phyloP scores from a whole-genome alignment of 2,888 invertebrate species.

The Uropetala carovei region DNA sequence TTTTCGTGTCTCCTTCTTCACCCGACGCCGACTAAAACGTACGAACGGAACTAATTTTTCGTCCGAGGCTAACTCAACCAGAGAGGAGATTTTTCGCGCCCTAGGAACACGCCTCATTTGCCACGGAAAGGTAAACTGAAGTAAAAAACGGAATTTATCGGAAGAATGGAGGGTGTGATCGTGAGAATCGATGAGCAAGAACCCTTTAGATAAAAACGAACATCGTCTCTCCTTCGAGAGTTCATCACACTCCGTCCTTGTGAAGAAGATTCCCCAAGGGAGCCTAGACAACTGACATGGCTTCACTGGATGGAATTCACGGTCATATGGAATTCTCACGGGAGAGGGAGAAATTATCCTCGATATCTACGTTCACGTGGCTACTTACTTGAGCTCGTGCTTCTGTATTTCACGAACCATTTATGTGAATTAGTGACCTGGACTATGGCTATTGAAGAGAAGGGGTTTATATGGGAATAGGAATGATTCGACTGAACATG shows the following conservation, averaged over 20 bases:
- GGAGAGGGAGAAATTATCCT: too few species aligned
- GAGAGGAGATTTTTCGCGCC: neutral
- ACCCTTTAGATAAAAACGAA: neutral
- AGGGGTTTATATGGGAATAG: too few species aligned
- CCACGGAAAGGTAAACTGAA: neutral
- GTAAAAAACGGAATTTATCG: neutral
- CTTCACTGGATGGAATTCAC: too few species aligned
- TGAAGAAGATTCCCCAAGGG: neutral
- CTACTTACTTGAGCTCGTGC: too few species aligned
- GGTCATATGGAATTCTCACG: too few species aligned
- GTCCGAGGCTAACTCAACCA: neutral
- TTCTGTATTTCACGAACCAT: too few species aligned
- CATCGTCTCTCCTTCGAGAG: neutral
- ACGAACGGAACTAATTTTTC: neutral
- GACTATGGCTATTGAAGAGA: too few species aligned
- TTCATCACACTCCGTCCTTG: neutral
- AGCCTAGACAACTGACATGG: too few species aligned
- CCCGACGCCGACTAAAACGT: neutral
- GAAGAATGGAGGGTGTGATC: neutral
- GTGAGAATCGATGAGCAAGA: neutral
- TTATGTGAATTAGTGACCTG: too few species aligned
- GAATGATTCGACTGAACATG: too few species aligned
- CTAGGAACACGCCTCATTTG: neutral
- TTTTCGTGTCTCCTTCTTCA: neutral
- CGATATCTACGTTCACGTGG: too few species aligned